A percentile compares a stretch with the other conserved stretches of the same genome.
phyloP scores from a whole-genome alignment of 1,140 invertebrate species.

The Drosophila neocordata region DNA sequence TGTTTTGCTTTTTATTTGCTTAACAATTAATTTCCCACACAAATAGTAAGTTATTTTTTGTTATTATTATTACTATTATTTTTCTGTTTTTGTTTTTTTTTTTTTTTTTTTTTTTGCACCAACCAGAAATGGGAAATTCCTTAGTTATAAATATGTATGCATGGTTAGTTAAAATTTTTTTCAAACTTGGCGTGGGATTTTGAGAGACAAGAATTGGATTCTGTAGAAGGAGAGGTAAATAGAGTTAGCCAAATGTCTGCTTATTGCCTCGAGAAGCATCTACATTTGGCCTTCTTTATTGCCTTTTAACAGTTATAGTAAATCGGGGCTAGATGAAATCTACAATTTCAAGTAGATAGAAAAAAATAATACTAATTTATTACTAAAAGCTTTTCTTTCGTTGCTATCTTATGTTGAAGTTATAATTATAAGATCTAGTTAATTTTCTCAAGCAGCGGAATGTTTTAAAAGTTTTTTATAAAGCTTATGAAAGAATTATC shows the following conservation, averaged over 20 bases:
- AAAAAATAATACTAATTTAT: not conserved
- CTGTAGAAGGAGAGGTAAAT: not conserved
- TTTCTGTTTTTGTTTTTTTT: not conserved
- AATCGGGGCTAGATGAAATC: not conserved
- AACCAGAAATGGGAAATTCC: constrained; percentile 74
- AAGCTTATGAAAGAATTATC: no score
- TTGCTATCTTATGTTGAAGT: not conserved
- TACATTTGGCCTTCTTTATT: not conserved
- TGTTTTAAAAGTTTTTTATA: no score
- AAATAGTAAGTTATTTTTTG: constrained; percentile 31
- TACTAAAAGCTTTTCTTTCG: not conserved
- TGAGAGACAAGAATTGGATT: not conserved
- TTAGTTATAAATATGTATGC: constrained; percentile 68
- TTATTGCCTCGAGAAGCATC: not conserved
- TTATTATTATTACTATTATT: no score
- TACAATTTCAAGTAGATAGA: not conserved
- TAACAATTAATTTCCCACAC: constrained; percentile 76
- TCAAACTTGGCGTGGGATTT: constrained; percentile 40
- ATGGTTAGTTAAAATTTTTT: constrained; percentile 47
- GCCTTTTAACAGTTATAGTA: not conserved
- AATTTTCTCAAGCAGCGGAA: not conserved
- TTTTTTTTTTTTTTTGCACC: constrained; percentile 20
- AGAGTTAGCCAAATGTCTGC: not conserved
- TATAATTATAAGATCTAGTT: not conserved
- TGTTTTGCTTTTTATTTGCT: constrained; percentile 28